Evolutionary conservation across 2,888 invertebrate species (phyloP).

Genomic region (Agrochola circellaris): DNA sequence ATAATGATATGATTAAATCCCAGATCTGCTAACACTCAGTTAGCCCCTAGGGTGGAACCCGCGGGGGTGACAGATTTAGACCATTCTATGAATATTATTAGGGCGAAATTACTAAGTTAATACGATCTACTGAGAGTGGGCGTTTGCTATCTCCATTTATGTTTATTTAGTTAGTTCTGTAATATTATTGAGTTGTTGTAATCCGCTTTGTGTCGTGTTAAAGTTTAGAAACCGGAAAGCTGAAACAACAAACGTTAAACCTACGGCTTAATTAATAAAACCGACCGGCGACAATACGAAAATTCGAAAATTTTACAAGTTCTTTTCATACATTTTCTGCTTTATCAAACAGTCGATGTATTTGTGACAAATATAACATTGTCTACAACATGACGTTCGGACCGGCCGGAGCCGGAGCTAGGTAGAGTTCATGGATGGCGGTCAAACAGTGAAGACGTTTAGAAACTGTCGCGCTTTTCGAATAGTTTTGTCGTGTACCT

Average conservation of each 20-base stretch:
- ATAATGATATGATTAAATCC: background rate
- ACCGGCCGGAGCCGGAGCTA: too few species aligned
- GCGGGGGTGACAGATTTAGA: conserved; percentile 15
- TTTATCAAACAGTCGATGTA: too few species aligned
- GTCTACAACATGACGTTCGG: too few species aligned
- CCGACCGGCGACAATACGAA: background rate
- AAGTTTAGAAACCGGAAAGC: background rate
- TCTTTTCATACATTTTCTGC: background rate
- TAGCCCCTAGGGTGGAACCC: background rate
- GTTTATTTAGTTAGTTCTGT: background rate
- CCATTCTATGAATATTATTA: conserved; percentile 50
- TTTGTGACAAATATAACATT: too few species aligned
- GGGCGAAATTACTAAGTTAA: conserved; percentile 39
- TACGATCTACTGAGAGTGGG: conserved; percentile 27
- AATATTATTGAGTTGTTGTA: background rate
- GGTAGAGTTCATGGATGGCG: too few species aligned
- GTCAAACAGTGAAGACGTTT: too few species aligned
- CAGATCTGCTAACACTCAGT: background rate
- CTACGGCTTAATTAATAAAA: background rate
- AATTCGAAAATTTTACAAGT: background rate
- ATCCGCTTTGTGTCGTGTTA: background rate
- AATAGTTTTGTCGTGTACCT: too few species aligned
- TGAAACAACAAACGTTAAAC: background rate
- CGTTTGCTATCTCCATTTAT: conserved; percentile 5
- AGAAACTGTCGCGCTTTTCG: too few species aligned